Evolutionary conservation across 2,797 vertebrate species (phyloP).

Genomic region (Phataginus tricuspis): DNA sequence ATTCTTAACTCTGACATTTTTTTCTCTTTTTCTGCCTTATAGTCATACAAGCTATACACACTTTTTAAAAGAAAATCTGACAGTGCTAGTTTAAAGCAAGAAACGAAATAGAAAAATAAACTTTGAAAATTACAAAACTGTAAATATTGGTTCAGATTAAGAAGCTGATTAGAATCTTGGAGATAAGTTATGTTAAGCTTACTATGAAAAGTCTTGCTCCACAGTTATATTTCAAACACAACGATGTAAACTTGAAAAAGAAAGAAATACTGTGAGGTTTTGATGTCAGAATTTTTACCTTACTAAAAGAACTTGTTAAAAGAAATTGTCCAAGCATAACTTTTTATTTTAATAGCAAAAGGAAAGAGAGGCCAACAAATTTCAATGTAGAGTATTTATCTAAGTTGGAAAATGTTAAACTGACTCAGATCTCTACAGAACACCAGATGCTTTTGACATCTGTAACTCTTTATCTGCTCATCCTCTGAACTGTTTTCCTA

Average conservation of each 20-base stretch:
- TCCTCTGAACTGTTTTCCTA: not conserved
- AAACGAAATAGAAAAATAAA: not conserved
- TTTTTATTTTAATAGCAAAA: slow-evolving; percentile 58
- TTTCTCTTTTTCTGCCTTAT: not conserved
- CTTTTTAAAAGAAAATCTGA: not conserved
- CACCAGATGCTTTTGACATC: not conserved
- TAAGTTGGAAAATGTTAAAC: slow-evolving; percentile 28
- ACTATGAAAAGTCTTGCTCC: not conserved
- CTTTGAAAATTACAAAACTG: not conserved
- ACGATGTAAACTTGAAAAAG: not conserved
- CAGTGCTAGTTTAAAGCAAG: not conserved
- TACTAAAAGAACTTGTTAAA: not conserved
- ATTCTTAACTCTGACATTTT: slow-evolving; percentile 7
- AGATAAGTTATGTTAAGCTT: not conserved
- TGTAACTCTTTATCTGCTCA: not conserved
- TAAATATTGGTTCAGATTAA: slow-evolving; percentile 17
- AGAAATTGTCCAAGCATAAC: not conserved
- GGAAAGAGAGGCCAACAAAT: not conserved
- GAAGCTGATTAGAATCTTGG: not conserved
- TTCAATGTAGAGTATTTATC: slow-evolving; percentile 31
- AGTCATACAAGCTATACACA: not conserved
- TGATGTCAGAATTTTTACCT: not conserved
- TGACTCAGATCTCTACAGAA: not conserved
- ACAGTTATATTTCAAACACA: not conserved
- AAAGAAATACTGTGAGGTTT: not conserved